Conservation (phyloP, 2,888 invertebrate genomes). For the Lithophane semibrunnea region DNA sequence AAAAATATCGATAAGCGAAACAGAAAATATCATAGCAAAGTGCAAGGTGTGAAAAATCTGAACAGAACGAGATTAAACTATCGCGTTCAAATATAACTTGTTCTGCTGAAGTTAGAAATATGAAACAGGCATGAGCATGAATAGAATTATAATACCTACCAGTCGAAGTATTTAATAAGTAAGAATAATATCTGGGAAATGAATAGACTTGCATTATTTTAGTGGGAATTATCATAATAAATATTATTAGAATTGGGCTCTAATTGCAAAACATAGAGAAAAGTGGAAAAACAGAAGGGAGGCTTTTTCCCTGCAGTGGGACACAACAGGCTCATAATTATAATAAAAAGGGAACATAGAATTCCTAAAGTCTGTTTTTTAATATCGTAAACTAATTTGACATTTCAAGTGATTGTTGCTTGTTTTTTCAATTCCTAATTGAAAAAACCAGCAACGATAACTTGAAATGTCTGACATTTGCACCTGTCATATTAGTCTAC, state of each 20-base stretch:
- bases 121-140: constrained; percentile 42
- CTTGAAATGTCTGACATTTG: too few relatives aligned
- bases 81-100: constrained; percentile 56
- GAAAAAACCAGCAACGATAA: too few relatives aligned
- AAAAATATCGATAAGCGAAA: constrained; percentile 26
- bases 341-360: neutral
- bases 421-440: too few relatives aligned
- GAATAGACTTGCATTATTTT: neutral
- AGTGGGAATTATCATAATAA: neutral
- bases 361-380: neutral
- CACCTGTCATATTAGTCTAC: too few relatives aligned
- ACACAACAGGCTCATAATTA: neutral
- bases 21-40: constrained; percentile 30
- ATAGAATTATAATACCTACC: constrained; percentile 19
- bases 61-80: constrained; percentile 58
- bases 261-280: neutral
- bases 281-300: neutral
- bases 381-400: too few relatives aligned
- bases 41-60: constrained; percentile 55
- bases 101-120: constrained; percentile 42
- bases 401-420: too few relatives aligned
- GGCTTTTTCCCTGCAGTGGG: neutral
- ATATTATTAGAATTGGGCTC: neutral
- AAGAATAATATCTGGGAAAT: neutral
- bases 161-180: neutral